Evolutionary conservation across 2,113 vertebrate species (phyloP).

Genomic region (Xerus inauris): DNA sequence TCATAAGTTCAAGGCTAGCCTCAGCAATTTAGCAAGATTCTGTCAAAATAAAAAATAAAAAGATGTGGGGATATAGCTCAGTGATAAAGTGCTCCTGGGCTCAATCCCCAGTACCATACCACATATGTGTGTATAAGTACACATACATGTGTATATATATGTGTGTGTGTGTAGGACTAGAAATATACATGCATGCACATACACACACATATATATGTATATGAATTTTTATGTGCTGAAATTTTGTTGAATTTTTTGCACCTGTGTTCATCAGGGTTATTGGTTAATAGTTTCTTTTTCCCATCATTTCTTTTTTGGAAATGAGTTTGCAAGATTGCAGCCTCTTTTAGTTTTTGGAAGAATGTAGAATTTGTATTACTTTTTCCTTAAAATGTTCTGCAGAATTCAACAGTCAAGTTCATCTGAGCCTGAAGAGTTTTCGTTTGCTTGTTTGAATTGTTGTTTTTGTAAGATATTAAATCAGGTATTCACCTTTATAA

Average conservation of each 20-base stretch:
- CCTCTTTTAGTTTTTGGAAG: background rate
- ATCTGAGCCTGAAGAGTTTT: background rate
- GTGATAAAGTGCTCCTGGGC: too few species aligned
- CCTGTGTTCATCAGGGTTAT: background rate
- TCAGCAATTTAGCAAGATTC: too few species aligned
- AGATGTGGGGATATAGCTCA: too few species aligned
- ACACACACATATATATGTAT: too few species aligned
- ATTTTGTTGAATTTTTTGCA: background rate
- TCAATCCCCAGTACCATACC: too few species aligned
- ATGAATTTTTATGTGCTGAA: background rate
- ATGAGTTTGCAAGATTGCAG: background rate
- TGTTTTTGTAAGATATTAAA: background rate
- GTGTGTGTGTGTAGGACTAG: rapidly evolving
- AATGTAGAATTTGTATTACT: background rate
- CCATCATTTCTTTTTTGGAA: background rate
- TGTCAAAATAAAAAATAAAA: too few species aligned
- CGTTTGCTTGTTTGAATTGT: background rate
- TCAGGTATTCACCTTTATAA: background rate
- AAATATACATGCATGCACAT: too few species aligned
- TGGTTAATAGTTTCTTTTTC: background rate
- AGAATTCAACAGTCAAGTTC: background rate
- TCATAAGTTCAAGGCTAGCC: too few species aligned
- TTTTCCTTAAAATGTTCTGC: conserved; percentile 12
- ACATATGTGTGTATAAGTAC: too few species aligned
- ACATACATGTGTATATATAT: too few species aligned